These are phyloP conservation scores for Platerodrilus igneus DNA, from an alignment of 2,888 invertebrate species.

Conservation along the genomic window DNA sequence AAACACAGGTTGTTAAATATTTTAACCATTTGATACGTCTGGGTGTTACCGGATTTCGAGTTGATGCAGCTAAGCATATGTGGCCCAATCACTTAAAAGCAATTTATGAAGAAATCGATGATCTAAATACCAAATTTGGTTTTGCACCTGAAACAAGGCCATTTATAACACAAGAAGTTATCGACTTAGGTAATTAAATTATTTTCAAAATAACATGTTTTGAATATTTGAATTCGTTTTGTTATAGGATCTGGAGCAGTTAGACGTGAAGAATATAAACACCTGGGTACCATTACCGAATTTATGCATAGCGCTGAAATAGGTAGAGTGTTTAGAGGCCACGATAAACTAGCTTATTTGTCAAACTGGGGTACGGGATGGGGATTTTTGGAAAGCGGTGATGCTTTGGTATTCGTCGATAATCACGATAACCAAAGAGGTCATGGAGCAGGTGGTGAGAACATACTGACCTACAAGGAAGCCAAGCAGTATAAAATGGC, in stretches of 20 bases:
- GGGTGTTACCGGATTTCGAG: conserved; percentile 76
- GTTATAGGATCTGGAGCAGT: conserved; percentile 43
- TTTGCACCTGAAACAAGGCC: conserved; percentile 62
- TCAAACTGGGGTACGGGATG: conserved; percentile 61
- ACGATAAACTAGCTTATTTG: conserved; percentile 62
- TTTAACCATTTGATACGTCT: conserved; percentile 60
- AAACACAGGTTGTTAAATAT: conserved; percentile 59
- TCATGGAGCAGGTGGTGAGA: conserved; percentile 57
- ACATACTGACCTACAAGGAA: conserved; percentile 65
- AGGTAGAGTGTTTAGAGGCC: conserved; percentile 54
- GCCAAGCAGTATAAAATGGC: conserved; percentile 68
- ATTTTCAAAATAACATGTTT: too few relatives aligned
- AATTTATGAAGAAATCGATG: conserved; percentile 59
- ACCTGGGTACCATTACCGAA: conserved; percentile 66
- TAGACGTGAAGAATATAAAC: conserved; percentile 44
- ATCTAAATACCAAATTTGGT: conserved; percentile 61
- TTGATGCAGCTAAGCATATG: conserved; percentile 78
- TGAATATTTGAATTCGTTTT: too few relatives aligned
- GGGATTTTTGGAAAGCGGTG: conserved; percentile 55
- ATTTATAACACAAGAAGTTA: conserved; percentile 73
- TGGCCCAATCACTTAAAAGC: conserved; percentile 65
- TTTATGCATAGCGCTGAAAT: conserved; percentile 59
- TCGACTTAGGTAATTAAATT: too few relatives aligned
- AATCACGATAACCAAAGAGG: conserved; percentile 78
- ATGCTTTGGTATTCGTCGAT: conserved; percentile 40